Conservation (phyloP, 2,888 invertebrate species). For the Rhamphomyia laevipes region DNA sequence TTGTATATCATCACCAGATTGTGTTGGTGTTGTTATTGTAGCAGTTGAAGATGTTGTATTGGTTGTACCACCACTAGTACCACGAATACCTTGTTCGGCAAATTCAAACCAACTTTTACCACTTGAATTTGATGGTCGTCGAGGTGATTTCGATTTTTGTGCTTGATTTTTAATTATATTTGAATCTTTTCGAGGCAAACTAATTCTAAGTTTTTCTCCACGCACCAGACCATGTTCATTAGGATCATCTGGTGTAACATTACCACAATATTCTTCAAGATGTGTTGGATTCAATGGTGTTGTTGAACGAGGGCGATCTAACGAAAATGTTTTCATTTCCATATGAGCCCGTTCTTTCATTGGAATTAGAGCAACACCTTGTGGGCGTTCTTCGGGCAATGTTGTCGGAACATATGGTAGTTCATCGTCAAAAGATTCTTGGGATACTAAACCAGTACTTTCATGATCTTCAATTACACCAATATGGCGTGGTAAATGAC, state of each 20-base stretch:
- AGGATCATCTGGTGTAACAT: slow-evolving; percentile 27
- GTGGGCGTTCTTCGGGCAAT: slow-evolving; percentile 70
- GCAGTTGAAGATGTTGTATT: slow-evolving; percentile 23
- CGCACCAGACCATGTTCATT: slow-evolving; percentile 22
- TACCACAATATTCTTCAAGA: slow-evolving; percentile 56
- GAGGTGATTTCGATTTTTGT: slow-evolving; percentile 41
- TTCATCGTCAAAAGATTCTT: slow-evolving; percentile 77
- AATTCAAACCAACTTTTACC: slow-evolving; percentile 49
- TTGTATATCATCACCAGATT: background rate
- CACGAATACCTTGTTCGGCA: slow-evolving; percentile 47
- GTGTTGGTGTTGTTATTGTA: background rate
- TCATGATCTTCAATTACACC: slow-evolving; percentile 49
- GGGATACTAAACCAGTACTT: slow-evolving; percentile 61
- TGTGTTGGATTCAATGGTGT: slow-evolving; percentile 60
- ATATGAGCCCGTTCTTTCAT: slow-evolving; percentile 54
- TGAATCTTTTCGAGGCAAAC: slow-evolving; percentile 50
- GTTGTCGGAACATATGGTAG: slow-evolving; percentile 86
- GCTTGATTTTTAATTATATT: slow-evolving; percentile 25
- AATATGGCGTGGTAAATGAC: slow-evolving; percentile 43
- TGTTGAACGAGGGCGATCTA: slow-evolving; percentile 61
- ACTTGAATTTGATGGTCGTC: slow-evolving; percentile 39
- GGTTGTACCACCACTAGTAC: slow-evolving; percentile 31
- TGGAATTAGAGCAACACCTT: slow-evolving; percentile 69
- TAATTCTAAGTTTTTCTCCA: slow-evolving; percentile 56
- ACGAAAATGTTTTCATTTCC: slow-evolving; percentile 55